These are phyloP conservation scores for Wasmannia auropunctata DNA, from an alignment of 1,140 invertebrate genomes.

Conservation along the genomic window DNA sequence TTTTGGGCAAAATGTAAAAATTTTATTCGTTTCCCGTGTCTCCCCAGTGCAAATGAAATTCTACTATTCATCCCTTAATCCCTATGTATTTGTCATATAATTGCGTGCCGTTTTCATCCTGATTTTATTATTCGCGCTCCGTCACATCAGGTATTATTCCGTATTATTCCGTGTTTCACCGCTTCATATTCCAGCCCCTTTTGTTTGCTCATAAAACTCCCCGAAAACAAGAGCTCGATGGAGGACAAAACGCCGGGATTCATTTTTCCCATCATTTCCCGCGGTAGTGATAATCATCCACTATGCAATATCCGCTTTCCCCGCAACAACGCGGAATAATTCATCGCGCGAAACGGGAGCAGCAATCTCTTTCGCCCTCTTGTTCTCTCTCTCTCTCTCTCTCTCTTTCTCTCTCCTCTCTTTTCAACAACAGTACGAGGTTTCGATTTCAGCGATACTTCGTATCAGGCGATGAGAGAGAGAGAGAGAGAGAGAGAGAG, in stretches of 20 bases:
- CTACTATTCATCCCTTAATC: neutral
- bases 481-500: too few species aligned
- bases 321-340: slow-evolving; percentile 15
- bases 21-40: neutral
- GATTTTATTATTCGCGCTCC: neutral
- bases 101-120: neutral
- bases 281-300: slow-evolving; percentile 17
- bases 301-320: neutral
- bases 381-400: too few species aligned
- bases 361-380: too few species aligned
- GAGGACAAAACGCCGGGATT: slow-evolving; percentile 20
- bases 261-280: neutral
- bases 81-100: neutral
- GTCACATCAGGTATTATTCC: too few species aligned
- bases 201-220: neutral
- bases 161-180: neutral
- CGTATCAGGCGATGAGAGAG: neutral
- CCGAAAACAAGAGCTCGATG: neutral
- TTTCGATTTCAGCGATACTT: neutral
- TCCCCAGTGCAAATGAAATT: neutral
- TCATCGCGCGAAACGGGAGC: neutral
- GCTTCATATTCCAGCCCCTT: neutral
- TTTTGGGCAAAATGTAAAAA: too few species aligned
- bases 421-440: slow-evolving; percentile 16
- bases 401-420: too few species aligned